A percentile compares a stretch with the other conserved stretches of the same genome.
phyloP scores from a whole-genome alignment of 1,140 invertebrate species.

The Heliconius nattereri region DNA sequence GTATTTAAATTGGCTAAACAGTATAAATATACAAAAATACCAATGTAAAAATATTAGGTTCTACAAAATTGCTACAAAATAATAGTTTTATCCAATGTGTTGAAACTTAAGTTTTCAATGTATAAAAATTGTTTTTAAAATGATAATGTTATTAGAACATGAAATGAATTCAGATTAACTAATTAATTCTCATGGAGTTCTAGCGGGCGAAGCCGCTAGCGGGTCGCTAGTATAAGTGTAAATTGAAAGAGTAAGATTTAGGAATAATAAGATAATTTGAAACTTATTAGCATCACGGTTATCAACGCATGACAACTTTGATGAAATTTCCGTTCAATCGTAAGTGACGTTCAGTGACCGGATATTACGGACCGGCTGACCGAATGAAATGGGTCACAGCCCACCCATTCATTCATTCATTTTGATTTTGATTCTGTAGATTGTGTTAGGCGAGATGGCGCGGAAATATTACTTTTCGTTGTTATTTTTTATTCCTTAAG shows the following conservation, averaged over 20 bases:
- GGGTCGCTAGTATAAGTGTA: too few species aligned
- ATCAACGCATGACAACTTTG: constrained; percentile 58
- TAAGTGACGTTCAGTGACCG: constrained; percentile 53
- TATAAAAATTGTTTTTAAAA: too few species aligned
- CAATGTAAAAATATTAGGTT: too few species aligned
- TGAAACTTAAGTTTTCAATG: too few species aligned
- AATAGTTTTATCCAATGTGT: too few species aligned
- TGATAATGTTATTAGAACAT: too few species aligned
- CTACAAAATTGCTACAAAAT: too few species aligned
- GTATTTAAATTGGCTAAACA: too few species aligned
- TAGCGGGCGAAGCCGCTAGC: too few species aligned
- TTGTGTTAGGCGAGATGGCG: constrained; percentile 23
- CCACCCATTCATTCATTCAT: constrained; percentile 43
- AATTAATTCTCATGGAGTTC: too few species aligned
- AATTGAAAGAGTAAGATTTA: neutral
- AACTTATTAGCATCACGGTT: constrained; percentile 52
- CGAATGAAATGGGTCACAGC: constrained; percentile 53
- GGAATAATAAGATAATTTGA: constrained; percentile 26
- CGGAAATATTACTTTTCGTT: constrained; percentile 19
- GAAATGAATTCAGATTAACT: too few species aligned
- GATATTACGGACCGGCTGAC: constrained; percentile 57
- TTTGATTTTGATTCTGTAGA: constrained; percentile 18
- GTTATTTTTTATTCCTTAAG: constrained; percentile 13
- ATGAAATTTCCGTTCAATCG: constrained; percentile 56
- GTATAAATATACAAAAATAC: too few species aligned